Evolutionary conservation across 2,888 invertebrate genomes (phyloP).

Genomic region (Pyralis farinalis): DNA sequence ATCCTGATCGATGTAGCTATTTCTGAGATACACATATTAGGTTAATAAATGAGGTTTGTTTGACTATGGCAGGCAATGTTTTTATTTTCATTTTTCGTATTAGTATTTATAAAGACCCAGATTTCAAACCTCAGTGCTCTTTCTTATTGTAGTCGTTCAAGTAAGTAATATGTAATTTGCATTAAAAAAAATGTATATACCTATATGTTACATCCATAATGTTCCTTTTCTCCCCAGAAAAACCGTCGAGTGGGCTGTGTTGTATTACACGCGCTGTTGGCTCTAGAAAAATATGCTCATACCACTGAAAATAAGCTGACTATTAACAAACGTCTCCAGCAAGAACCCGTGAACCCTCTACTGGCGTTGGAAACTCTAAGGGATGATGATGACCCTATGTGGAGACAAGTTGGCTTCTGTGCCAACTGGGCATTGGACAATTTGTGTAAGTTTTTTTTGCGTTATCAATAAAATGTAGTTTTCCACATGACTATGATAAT

Average conservation of each 20-base stretch:
- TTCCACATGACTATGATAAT: too few relatives aligned
- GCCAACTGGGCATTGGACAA: conserved; percentile 97
- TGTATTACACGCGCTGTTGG: conserved; percentile 92
- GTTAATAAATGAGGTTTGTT: too few relatives aligned
- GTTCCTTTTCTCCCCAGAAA: conserved; percentile 33
- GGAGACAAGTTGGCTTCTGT: conserved; percentile 95
- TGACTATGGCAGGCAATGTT: too few relatives aligned
- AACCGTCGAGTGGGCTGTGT: conserved; percentile 84
- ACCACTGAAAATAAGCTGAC: conserved; percentile 94
- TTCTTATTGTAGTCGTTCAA: too few relatives aligned
- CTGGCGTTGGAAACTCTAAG: conserved; percentile 85
- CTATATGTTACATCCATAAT: conserved; percentile 2
- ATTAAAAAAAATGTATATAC: too few relatives aligned
- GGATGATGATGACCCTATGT: conserved; percentile 81
- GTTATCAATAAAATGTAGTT: too few relatives aligned
- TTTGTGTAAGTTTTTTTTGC: conserved; percentile 83
- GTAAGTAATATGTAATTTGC: too few relatives aligned
- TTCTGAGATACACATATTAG: too few relatives aligned
- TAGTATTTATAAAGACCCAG: too few relatives aligned
- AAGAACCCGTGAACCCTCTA: conserved; percentile 83
- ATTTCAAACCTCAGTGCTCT: too few relatives aligned
- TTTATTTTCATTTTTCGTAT: too few relatives aligned
- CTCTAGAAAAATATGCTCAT: conserved; percentile 95
- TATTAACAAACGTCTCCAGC: conserved; percentile 84
- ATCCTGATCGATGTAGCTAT: too few relatives aligned